Evolutionary conservation across 2,113 vertebrate genomes (phyloP).

Genomic region (Tringa solitaria): DNA sequence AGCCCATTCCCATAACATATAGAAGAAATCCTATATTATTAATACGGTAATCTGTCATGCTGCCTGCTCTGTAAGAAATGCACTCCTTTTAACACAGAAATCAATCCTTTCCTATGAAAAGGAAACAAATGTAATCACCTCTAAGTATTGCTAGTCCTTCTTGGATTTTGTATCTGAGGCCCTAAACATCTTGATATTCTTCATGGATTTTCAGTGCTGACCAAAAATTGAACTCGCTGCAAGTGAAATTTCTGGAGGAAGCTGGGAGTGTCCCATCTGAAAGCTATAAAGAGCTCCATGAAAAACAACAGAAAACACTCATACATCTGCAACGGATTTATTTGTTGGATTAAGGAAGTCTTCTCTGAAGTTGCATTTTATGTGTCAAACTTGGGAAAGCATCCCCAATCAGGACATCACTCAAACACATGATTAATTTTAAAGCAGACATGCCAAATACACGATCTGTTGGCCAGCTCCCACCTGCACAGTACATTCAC

Average conservation of each 20-base stretch:
- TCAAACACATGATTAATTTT: not conserved
- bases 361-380: constrained; percentile 7
- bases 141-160: not conserved
- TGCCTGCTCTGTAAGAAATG: not conserved
- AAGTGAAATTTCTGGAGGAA: constrained; percentile 44
- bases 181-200: not conserved
- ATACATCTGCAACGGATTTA: constrained; percentile 25
- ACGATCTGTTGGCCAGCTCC: not conserved
- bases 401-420: not conserved
- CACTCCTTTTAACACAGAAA: not conserved
- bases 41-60: not conserved
- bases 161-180: not conserved
- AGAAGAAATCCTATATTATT: not conserved
- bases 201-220: not conserved
- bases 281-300: constrained; percentile 37
- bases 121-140: not conserved
- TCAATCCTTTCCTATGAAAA: constrained; percentile 18
- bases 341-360: constrained; percentile 18
- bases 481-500: not conserved
- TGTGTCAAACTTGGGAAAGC: not conserved
- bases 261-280: constrained; percentile 51
- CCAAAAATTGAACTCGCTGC: constrained; percentile 39
- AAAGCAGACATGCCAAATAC: not conserved
- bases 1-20: not conserved
- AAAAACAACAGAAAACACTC: constrained; percentile 34